Evolutionary conservation across 2,113 vertebrate species (phyloP).

Genomic region (Pygoscelis antarcticus): DNA sequence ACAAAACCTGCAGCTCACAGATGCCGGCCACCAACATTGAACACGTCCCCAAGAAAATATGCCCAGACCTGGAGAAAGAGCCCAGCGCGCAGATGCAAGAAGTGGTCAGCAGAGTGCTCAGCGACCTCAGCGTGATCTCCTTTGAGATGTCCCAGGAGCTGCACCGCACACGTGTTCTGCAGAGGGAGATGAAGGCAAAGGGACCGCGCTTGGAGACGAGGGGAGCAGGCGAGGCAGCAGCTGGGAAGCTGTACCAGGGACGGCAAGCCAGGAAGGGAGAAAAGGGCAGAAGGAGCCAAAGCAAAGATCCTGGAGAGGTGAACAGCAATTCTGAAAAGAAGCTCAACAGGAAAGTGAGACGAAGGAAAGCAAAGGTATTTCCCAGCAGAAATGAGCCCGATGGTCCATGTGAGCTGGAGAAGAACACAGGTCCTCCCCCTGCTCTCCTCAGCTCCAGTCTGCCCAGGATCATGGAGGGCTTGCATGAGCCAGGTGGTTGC

Average conservation of each 20-base stretch:
- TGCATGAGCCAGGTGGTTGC: not conserved
- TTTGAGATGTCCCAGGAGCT: too few species aligned
- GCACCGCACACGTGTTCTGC: too few species aligned
- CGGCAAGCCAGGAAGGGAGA: not conserved
- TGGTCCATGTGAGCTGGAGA: not conserved
- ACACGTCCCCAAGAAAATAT: too few species aligned
- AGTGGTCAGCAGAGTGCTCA: constrained; percentile 19
- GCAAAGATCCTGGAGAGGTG: not conserved
- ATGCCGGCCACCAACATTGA: too few species aligned
- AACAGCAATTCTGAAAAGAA: not conserved
- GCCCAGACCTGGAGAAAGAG: not conserved
- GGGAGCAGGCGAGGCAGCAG: rapidly evolving
- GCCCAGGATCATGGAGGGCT: constrained; percentile 26
- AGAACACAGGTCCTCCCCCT: constrained; percentile 37
- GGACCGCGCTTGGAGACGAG: too few species aligned
- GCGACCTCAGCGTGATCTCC: too few species aligned
- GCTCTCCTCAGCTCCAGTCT: constrained; percentile 66
- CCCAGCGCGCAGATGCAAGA: not conserved
- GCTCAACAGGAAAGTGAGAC: constrained; percentile 32
- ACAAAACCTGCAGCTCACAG: too few species aligned
- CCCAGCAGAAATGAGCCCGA: not conserved
- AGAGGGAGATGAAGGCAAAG: too few species aligned
- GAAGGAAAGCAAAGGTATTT: constrained; percentile 14
- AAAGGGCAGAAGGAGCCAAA: not conserved
- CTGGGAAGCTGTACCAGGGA: not conserved